Evolutionary conservation across 2,888 invertebrate genomes (phyloP).

Genomic region (Xanthia togata): DNA sequence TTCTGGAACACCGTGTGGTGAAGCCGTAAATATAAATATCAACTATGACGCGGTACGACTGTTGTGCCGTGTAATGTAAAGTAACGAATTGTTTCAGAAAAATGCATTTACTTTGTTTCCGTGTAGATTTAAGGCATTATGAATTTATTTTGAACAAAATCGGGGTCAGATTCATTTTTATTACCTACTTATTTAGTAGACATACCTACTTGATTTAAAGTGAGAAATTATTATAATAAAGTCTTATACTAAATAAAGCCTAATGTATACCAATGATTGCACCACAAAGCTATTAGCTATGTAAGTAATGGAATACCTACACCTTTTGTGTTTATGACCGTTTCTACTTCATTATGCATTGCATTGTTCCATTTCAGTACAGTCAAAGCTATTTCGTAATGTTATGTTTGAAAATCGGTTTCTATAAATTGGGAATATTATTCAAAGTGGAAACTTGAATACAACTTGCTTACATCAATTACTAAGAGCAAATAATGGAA

Average conservation of each 20-base stretch:
- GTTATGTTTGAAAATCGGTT: conserved; percentile 28
- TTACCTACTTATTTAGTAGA: not conserved
- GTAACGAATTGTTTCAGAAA: conserved; percentile 51
- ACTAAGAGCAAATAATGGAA: conserved; percentile 46
- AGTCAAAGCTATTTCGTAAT: conserved; percentile 18
- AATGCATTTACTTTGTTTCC: conserved; percentile 28
- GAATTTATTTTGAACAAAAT: not conserved
- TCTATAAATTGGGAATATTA: conserved; percentile 35
- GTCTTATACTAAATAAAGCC: not conserved
- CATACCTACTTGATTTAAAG: not conserved
- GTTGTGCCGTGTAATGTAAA: conserved; percentile 38
- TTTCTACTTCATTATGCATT: conserved; percentile 11
- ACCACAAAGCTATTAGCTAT: not conserved
- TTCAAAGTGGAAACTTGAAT: conserved; percentile 39
- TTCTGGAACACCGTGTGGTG: conserved; percentile 61
- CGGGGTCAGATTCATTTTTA: not conserved
- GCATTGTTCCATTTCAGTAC: conserved; percentile 16
- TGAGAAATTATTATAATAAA: not conserved
- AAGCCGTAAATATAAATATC: conserved; percentile 74
- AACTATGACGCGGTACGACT: conserved; percentile 53
- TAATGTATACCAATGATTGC: not conserved
- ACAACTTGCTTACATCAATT: conserved; percentile 53
- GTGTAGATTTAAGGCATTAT: conserved; percentile 18
- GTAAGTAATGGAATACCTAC: not conserved
- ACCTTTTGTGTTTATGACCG: conserved; percentile 8